phyloP scores from a whole-genome alignment of 2,888 invertebrate genomes.

The Epinotia bilunana region DNA sequence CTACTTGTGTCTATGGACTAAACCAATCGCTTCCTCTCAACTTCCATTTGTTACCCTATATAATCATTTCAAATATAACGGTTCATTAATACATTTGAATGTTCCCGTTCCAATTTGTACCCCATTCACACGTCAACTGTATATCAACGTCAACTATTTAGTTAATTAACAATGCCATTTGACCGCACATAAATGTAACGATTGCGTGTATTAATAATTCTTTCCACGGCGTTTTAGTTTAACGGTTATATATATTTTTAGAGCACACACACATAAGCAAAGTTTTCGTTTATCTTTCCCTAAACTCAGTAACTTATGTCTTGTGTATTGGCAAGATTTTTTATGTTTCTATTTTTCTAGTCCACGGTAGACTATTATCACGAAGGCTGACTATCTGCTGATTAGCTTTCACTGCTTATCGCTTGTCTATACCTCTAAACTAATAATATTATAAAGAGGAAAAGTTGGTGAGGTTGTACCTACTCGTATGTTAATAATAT shows the following conservation, averaged over 20 bases:
- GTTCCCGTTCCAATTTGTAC: conserved; percentile 66
- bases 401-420: background rate
- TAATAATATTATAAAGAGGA: too few species aligned
- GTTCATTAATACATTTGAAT: conserved; percentile 61
- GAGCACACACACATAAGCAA: conserved; percentile 41
- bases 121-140: conserved; percentile 62
- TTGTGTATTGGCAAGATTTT: conserved; percentile 49
- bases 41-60: conserved; percentile 25
- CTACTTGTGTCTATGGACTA: background rate
- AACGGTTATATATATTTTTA: conserved; percentile 58
- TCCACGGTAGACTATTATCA: conserved; percentile 16
- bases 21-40: conserved; percentile 23
- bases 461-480: too few species aligned
- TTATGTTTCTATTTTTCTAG: conserved; percentile 47
- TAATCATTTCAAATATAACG: conserved; percentile 53
- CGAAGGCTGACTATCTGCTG: background rate
- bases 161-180: conserved; percentile 75
- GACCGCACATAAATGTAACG: conserved; percentile 74
- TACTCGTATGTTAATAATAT: too few species aligned
- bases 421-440: too few species aligned
- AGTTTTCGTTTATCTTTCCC: conserved; percentile 52
- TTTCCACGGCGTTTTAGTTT: conserved; percentile 65
- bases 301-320: conserved; percentile 50
- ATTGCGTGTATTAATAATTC: conserved; percentile 71
- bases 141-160: conserved; percentile 68